A percentile compares a stretch with the other conserved stretches of the same genome.
Conservation (phyloP, 1,140 invertebrate genomes). For the Gyrodactylus salaris region DNA sequence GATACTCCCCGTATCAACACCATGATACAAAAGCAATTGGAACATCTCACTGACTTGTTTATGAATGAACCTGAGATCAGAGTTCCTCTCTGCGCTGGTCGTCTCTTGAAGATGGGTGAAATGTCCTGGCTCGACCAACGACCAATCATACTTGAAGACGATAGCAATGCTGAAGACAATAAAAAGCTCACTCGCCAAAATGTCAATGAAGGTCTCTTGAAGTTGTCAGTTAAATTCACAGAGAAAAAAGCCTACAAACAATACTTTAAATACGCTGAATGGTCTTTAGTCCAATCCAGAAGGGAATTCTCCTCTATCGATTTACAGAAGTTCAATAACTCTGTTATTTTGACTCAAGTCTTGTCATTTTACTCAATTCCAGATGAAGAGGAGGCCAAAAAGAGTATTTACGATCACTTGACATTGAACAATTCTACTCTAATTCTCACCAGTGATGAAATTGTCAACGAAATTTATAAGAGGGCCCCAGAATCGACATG, state of each 20-base stretch:
- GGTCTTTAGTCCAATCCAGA: neutral
- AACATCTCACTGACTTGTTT: neutral
- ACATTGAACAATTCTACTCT: too few relatives aligned
- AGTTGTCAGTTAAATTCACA: neutral
- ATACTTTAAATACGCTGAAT: neutral
- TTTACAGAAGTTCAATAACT: neutral
- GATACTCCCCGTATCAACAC: neutral
- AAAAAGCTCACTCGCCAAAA: neutral
- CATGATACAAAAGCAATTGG: neutral
- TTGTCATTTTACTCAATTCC: too few relatives aligned
- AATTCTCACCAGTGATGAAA: too few relatives aligned
- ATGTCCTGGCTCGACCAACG: neutral
- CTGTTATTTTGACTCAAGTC: neutral
- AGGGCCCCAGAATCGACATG: too few relatives aligned
- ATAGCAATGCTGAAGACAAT: neutral
- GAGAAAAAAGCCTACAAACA: neutral
- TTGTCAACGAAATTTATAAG: too few relatives aligned
- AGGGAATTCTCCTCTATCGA: neutral
- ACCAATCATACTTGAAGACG: neutral
- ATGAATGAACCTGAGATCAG: neutral
- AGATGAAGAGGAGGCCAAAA: too few relatives aligned
- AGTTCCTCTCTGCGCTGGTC: neutral
- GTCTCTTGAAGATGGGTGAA: neutral
- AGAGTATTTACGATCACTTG: too few relatives aligned
- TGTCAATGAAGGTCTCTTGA: neutral